phyloP scores from a whole-genome alignment of 1,140 invertebrate species.

The Euwallacea similis region DNA sequence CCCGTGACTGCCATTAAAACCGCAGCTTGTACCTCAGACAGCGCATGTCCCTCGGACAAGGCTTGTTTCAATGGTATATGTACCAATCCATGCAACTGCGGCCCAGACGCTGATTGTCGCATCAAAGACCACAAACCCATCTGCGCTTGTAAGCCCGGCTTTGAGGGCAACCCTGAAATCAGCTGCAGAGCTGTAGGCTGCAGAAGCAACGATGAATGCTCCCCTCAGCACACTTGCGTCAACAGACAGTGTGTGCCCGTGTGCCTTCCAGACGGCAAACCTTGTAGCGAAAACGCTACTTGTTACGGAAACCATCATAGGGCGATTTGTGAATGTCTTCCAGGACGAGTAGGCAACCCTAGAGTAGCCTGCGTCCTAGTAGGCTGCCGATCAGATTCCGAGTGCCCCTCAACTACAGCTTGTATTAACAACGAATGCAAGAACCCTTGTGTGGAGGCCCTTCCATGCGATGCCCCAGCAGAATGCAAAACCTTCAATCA shows the following conservation, averaged over 20 bases:
- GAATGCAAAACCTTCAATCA: conserved; percentile 79
- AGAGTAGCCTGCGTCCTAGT: conserved; percentile 72
- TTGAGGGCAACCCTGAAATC: conserved; percentile 77
- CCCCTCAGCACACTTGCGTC: conserved; percentile 74
- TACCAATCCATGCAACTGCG: conserved; percentile 79
- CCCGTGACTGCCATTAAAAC: conserved; percentile 66
- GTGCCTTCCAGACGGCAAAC: conserved; percentile 65
- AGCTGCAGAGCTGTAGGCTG: conserved; percentile 74
- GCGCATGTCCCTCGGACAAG: conserved; percentile 72
- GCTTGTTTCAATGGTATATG: conserved; percentile 80
- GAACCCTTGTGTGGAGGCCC: conserved; percentile 68
- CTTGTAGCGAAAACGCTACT: conserved; percentile 58
- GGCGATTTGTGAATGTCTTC: conserved; percentile 78
- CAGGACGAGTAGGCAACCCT: conserved; percentile 81
- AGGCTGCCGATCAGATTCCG: conserved; percentile 72
- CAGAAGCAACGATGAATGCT: conserved; percentile 72
- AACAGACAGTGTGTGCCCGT: conserved; percentile 77
- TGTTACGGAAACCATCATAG: conserved; percentile 78
- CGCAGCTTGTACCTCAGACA: conserved; percentile 72
- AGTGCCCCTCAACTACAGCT: conserved; percentile 74
- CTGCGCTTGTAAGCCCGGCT: conserved; percentile 79
- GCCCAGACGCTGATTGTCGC: conserved; percentile 76
- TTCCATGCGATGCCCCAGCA: conserved; percentile 69
- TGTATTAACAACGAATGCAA: conserved; percentile 80
- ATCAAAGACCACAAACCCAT: conserved; percentile 81